Conservation (phyloP, 1,140 invertebrate genomes). For the Drosophila persimilis region DNA sequence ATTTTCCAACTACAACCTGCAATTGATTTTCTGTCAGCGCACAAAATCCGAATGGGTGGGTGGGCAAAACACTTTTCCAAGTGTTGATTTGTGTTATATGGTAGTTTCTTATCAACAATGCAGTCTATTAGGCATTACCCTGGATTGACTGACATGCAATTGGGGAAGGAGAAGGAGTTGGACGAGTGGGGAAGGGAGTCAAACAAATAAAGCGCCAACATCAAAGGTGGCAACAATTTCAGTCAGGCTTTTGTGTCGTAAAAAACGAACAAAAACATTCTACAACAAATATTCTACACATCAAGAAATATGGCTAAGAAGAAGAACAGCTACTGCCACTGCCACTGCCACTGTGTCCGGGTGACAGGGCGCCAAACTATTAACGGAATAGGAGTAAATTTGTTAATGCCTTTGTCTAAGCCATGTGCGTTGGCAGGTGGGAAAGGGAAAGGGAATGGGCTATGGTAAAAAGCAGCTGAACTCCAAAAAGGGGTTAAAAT, state of each 20-base stretch:
- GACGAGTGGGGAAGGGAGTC: conserved; percentile 11
- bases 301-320: conserved; percentile 20
- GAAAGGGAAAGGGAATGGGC: conserved; percentile 16
- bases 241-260: conserved; percentile 60
- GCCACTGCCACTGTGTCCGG: conserved; percentile 11
- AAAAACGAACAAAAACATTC: conserved; percentile 55
- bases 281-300: conserved; percentile 30
- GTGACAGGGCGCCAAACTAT: conserved; percentile 72
- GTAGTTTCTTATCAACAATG: conserved; percentile 77
- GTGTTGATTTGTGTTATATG: conserved; percentile 78
- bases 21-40: conserved; percentile 80
- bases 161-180: conserved; percentile 7
- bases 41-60: conserved; percentile 28
- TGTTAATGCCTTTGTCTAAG: conserved; percentile 78
- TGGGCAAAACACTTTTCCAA: conserved; percentile 75
- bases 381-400: conserved; percentile 77
- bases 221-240: conserved; percentile 73
- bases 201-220: conserved; percentile 69
- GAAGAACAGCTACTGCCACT: too few relatives aligned
- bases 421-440: conserved; percentile 73
- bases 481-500: conserved; percentile 68
- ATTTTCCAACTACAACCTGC: conserved; percentile 55
- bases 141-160: conserved; percentile 67
- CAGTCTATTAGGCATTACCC: conserved; percentile 67
- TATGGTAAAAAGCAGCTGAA: conserved; percentile 40